Evolutionary conservation across 1,140 invertebrate genomes (phyloP).

Genomic region (Panulirus ornatus): DNA sequence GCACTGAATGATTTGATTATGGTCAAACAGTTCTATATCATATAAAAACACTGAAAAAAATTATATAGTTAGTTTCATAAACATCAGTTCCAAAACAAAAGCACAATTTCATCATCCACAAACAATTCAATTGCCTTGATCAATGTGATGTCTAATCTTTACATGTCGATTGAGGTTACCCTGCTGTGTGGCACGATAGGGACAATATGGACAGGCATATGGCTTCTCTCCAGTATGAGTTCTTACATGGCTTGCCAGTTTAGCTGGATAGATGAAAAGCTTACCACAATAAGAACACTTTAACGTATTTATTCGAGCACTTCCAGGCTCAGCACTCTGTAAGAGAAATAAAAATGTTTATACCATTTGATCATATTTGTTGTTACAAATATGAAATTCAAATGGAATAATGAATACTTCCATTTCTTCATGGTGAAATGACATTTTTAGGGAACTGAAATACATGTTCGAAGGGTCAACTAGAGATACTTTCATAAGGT

Average conservation of each 20-base stretch:
- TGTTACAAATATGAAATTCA: background rate
- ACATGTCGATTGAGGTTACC: conserved; percentile 63
- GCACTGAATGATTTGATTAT: no score
- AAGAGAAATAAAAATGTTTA: background rate
- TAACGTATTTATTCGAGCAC: conserved; percentile 26
- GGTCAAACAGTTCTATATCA: no score
- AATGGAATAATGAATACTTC: background rate
- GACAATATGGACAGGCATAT: conserved; percentile 51
- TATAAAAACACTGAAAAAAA: no score
- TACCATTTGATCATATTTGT: background rate
- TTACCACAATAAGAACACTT: conserved; percentile 60
- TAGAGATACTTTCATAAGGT: background rate
- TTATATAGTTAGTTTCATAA: no score
- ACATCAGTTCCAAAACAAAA: no score
- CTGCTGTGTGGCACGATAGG: conserved; percentile 60
- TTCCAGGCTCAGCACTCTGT: conserved; percentile 35
- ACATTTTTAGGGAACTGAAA: background rate
- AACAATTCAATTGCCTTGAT: conserved; percentile 35
- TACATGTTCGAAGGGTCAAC: background rate
- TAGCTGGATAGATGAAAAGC: conserved; percentile 60
- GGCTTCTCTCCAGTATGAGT: conserved; percentile 66
- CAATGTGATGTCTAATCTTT: conserved; percentile 48
- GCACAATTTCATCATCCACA: no score
- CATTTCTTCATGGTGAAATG: background rate
- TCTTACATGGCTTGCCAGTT: conserved; percentile 50